Conservation (phyloP, 2,888 invertebrate species). For the Xanthia togata region DNA sequence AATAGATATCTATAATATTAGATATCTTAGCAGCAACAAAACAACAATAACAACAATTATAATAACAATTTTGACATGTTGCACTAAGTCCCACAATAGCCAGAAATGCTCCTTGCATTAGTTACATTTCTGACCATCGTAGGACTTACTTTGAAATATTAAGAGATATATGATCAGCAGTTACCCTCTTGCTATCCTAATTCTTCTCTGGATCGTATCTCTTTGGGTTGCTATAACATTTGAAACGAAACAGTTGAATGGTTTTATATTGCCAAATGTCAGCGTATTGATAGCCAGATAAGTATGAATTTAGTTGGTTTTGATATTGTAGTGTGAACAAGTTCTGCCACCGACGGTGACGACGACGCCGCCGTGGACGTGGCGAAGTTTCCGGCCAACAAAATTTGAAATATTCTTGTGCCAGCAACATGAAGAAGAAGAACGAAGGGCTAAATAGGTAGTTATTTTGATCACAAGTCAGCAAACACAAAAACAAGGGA, state of each 20-base stretch:
- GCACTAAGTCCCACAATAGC: background rate
- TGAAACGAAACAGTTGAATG: background rate
- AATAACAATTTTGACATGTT: background rate
- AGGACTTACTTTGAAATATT: background rate
- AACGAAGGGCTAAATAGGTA: background rate
- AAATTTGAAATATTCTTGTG: background rate
- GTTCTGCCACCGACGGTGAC: background rate
- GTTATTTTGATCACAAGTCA: background rate
- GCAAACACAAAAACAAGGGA: background rate
- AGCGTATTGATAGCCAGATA: background rate
- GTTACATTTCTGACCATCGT: background rate
- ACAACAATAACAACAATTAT: too few relatives aligned
- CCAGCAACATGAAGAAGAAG: background rate
- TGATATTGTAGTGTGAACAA: background rate
- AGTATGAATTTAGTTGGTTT: background rate
- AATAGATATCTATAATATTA: too few relatives aligned
- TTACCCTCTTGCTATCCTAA: background rate
- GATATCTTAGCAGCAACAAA: slow-evolving; percentile 4
- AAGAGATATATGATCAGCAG: background rate
- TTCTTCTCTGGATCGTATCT: background rate
- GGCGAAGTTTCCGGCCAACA: background rate
- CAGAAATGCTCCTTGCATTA: background rate
- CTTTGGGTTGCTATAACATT: background rate
- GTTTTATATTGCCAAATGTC: background rate
- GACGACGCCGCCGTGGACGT: background rate